Evolutionary conservation across 2,113 vertebrate species (phyloP).

Genomic region (Tringa solitaria): DNA sequence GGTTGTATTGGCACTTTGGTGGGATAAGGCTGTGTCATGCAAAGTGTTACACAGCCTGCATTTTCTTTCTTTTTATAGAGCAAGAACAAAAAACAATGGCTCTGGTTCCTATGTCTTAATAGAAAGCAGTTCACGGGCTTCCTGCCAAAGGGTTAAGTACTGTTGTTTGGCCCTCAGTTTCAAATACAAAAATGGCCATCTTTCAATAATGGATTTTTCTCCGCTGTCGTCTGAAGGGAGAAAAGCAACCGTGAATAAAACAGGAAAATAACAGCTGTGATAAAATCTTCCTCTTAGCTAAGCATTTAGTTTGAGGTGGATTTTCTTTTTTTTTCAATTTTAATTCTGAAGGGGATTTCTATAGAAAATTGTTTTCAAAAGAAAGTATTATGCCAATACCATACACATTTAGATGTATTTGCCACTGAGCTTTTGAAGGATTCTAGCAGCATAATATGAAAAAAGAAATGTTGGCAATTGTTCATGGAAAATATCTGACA

Average conservation of each 20-base stretch:
- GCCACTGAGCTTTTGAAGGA: not conserved
- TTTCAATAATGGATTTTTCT: not conserved
- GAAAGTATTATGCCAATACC: not conserved
- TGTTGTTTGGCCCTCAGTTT: not conserved
- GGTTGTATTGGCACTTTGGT: not conserved
- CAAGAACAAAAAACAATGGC: not conserved
- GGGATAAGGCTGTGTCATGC: not conserved
- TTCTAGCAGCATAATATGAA: not conserved
- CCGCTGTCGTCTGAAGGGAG: not conserved
- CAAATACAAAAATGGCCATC: not conserved
- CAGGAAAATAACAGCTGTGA: not conserved
- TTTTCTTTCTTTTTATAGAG: not conserved
- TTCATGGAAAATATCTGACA: conserved; percentile 1
- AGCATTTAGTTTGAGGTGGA: not conserved
- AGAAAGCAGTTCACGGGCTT: not conserved
- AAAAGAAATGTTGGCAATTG: not conserved
- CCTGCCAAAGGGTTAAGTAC: not conserved
- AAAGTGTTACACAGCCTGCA: not conserved
- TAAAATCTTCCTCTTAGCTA: not conserved
- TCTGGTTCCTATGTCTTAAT: not conserved
- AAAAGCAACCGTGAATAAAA: not conserved
- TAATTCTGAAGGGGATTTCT: not conserved
- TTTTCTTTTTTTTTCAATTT: not conserved
- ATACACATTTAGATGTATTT: not conserved
- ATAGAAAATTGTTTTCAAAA: not conserved